Evolutionary conservation across 2,113 vertebrate genomes (phyloP), one percentile per base, ranked within the genome.

Genomic region (Recurvirostra avosetta): DNA sequence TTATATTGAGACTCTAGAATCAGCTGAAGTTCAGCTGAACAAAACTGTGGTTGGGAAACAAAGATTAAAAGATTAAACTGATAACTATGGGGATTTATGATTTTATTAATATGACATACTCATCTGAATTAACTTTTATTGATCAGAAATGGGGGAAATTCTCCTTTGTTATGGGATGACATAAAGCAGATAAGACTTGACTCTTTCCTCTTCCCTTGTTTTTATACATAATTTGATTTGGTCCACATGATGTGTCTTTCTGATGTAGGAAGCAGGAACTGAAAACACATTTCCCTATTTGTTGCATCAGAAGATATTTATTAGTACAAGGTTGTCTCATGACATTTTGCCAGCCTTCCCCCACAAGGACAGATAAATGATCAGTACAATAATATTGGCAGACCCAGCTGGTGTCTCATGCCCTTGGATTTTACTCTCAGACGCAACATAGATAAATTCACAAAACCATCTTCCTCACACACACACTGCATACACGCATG

Each of bases 241-340:
- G 20, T 88, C 36, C 45, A 65, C 29, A n/a, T 85, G 59, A 91
- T 79, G 14, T 58, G 22, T 53, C 58, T 92, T 85, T 93, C 62
- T 96, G 53, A 91, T 49, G 26, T 56, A 87, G 56, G 80, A 92
- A 85, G 45, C 70, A 94, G 91, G 80, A 96, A 91, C 40, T 66
- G 62, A 87, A 95, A 92, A 56, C 47, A 74, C 32, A 59, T 84
- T 93, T 92, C 34, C 59, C 16, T 74, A 56, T 81, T 84, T 93
- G 68, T 91, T 85, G 65, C 40, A 66, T 90, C 62, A 82, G 45
- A 89, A 71, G 13, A 20, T 59, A 86, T 19, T 78, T 87, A 63
- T 65, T 75, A 66, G 34, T 61, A 58, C 13, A 71, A 76, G 43
- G 16, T 20, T 49, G 25, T n/a, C 55, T 85, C 34, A 19, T 25